These are phyloP conservation scores for Calameuta idolon DNA, from an alignment of 2,888 invertebrate species.

Conservation along the genomic window DNA sequence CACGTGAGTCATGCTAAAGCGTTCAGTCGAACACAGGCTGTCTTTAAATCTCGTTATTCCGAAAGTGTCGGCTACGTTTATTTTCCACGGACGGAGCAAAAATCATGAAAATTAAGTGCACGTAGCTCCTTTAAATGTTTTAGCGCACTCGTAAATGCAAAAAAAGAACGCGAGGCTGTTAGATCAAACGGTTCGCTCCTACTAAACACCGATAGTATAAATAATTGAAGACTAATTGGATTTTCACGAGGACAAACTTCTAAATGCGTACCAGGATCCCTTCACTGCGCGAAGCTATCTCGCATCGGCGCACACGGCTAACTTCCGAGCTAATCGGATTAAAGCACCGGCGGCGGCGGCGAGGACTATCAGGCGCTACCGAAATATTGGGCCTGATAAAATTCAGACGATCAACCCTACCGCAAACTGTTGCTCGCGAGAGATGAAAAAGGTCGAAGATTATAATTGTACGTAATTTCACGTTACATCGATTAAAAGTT, in stretches of 20 bases:
- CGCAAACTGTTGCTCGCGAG: neutral
- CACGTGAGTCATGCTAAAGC: no score
- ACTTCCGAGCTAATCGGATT: neutral
- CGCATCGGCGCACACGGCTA: neutral
- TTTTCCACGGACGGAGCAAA: no score
- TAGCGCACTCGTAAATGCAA: neutral
- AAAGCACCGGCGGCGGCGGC: neutral
- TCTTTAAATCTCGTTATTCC: no score
- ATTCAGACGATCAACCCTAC: neutral
- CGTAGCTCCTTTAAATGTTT: neutral
- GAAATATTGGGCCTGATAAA: neutral
- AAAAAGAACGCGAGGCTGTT: neutral
- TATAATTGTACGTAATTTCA: neutral
- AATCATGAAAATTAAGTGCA: neutral
- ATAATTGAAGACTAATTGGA: neutral
- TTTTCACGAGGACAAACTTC: neutral
- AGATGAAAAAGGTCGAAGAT: neutral
- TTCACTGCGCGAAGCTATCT: neutral
- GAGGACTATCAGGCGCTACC: neutral
- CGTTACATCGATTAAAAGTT: neutral
- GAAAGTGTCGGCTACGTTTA: no score
- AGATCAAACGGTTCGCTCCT: neutral
- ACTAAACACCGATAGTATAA: neutral
- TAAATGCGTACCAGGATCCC: neutral
- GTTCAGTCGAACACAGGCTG: no score